These are phyloP conservation scores for Pandion haliaetus DNA, from an alignment of 2,113 vertebrate species.

Conservation along the genomic window DNA sequence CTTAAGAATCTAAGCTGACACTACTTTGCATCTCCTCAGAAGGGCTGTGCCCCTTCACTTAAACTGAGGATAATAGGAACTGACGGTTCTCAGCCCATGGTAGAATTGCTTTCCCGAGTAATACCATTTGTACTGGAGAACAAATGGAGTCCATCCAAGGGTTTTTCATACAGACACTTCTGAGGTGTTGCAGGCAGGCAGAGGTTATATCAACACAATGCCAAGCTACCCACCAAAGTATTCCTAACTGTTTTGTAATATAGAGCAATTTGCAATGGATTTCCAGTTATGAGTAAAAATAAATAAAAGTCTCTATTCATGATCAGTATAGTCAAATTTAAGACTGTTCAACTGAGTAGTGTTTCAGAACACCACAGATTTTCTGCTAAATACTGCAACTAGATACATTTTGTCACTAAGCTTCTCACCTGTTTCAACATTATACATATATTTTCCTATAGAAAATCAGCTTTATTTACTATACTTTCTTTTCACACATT, in stretches of 20 bases:
- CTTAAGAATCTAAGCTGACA: background rate
- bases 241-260: background rate
- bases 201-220: accelerated
- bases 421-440: background rate
- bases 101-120: background rate
- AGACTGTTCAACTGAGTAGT: background rate
- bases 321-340: background rate
- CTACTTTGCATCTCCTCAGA: background rate
- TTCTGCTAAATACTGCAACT: background rate
- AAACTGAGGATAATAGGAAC: background rate
- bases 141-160: background rate
- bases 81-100: background rate
- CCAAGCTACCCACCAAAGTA: background rate
- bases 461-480: background rate
- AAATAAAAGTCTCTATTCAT: background rate
- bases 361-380: background rate
- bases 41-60: background rate
- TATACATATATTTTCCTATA: background rate
- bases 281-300: background rate
- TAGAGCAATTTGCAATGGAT: background rate
- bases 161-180: background rate
- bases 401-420: background rate
- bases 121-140: background rate
- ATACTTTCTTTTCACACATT: background rate
- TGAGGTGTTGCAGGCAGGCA: background rate